Evolutionary conservation across 2,888 invertebrate species (phyloP).

Genomic region (Agrilus biguttatus): DNA sequence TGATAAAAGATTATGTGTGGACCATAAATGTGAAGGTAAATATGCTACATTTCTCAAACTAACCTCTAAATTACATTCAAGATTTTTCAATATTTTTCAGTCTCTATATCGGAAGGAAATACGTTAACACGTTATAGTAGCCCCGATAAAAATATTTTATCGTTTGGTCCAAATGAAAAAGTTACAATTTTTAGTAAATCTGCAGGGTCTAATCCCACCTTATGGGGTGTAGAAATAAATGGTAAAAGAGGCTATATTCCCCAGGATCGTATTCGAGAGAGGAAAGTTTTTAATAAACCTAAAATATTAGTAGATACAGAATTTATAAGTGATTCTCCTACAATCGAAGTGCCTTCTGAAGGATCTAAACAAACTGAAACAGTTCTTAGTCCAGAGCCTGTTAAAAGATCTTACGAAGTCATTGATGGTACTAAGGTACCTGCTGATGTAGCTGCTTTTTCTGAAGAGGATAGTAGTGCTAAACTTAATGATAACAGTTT

Average conservation of each 20-base stretch:
- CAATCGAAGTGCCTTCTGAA: slow-evolving; percentile 15
- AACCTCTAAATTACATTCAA: slow-evolving; percentile 7
- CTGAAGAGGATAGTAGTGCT: no score
- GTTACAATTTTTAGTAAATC: slow-evolving; percentile 56
- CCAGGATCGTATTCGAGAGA: slow-evolving; percentile 42
- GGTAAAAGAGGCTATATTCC: slow-evolving; percentile 56
- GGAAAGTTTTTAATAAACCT: slow-evolving; percentile 33
- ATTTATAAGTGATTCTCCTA: slow-evolving; percentile 12
- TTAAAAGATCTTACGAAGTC: slow-evolving; percentile 29
- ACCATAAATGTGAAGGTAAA: slow-evolving; percentile 55
- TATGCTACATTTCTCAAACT: slow-evolving; percentile 21
- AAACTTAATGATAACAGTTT: no score
- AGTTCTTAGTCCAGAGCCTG: slow-evolving; percentile 15
- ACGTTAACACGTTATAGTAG: slow-evolving; percentile 43
- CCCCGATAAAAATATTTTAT: slow-evolving; percentile 40
- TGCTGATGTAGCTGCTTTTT: no score
- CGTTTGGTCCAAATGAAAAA: slow-evolving; percentile 41
- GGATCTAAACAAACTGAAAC: background rate
- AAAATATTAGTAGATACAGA: slow-evolving; percentile 33
- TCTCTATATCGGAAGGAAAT: slow-evolving; percentile 45
- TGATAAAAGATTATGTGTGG: slow-evolving; percentile 55
- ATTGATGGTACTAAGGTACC: slow-evolving; percentile 53
- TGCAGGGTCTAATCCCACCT: slow-evolving; percentile 42
- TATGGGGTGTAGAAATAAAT: slow-evolving; percentile 57
- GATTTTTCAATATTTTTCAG: slow-evolving; percentile 29